Base-by-base conservation (phyloP, 2,888 invertebrate genomes). In the Electrophaes corylata region DNA sequence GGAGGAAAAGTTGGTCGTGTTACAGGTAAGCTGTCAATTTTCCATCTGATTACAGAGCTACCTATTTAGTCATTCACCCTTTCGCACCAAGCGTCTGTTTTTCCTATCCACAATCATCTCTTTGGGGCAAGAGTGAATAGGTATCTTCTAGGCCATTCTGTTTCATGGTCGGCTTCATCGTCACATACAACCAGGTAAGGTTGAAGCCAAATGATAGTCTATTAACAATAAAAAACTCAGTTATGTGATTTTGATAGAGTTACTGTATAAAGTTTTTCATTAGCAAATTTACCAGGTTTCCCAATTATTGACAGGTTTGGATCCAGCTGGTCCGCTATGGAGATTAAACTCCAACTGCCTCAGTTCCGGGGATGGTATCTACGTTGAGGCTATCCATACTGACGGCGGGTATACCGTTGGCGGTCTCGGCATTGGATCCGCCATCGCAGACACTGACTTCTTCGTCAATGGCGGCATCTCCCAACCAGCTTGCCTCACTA, bases 381-480 rank as follows among this genome's bases (percentile, higher is more conserved):
- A 85, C 60, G 86, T 86, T 0, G 86, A 87, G 53, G 84, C 75
- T 26, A 84, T 87, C 31, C 87, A 88, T 53, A 93, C 93, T 31
- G 93, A 88, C 10, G 86, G 93, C 1, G 79, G 79, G 62, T 73
- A 72, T 35, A 91, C 93, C 46, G 85, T 75, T 3, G 81, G 91
- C 0, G 79, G 79, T 72, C 80, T 70, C 69, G 94, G 72, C 70
- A 93, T 87, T 31, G 93, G 93, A 0, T 72, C 79, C 2, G 73
- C 87, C 4, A 77, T 94, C 2, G 93, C 88, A 0, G 79, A 92
- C 54, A 93, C 77, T 1, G 94, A 94, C 74, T 94, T 94, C 76
- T 94, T 92, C 88, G 93, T 93, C 18, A 94, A 94, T 64, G 89
- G 91, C 40, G 94, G 94, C 0, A 80, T 66, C 49, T 75, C 73